Conservation (phyloP, 2,888 invertebrate species). For the Orgyia antiqua region DNA sequence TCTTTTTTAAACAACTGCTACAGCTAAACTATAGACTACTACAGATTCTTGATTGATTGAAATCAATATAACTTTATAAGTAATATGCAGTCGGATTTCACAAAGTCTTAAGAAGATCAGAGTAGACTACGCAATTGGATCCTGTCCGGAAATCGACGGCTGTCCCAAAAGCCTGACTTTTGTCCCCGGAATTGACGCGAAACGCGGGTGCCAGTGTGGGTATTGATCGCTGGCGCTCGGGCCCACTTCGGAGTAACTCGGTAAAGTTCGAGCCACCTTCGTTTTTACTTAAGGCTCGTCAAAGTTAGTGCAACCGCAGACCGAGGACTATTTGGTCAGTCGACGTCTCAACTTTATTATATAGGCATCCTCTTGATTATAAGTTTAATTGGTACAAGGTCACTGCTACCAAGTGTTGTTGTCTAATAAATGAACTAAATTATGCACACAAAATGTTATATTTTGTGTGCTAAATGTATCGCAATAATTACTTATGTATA, state of each 20-base stretch:
- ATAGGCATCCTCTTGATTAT: slow-evolving; percentile 59
- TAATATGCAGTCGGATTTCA: not conserved
- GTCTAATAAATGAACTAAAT: no score
- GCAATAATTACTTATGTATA: no score
- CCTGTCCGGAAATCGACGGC: slow-evolving; percentile 66
- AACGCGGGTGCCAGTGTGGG: slow-evolving; percentile 54
- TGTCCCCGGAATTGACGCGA: slow-evolving; percentile 70
- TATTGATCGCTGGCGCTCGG: slow-evolving; percentile 66
- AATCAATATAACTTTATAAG: no score
- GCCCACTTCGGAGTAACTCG: slow-evolving; percentile 59
- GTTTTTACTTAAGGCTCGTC: slow-evolving; percentile 55
- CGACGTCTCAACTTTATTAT: slow-evolving; percentile 65
- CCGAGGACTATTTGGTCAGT: slow-evolving; percentile 56
- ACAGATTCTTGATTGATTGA: no score
- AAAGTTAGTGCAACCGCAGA: slow-evolving; percentile 42
- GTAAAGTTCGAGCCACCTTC: slow-evolving; percentile 55
- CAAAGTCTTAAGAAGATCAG: not conserved
- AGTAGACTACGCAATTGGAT: slow-evolving; percentile 42
- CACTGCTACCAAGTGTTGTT: slow-evolving; percentile 23
- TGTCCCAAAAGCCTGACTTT: slow-evolving; percentile 72
- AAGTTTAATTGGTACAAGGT: slow-evolving; percentile 75
- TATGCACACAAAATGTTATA: no score
- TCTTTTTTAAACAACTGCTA: no score
- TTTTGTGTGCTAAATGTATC: no score
- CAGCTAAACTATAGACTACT: no score